Evolutionary conservation across 2,113 vertebrate genomes (phyloP).

Genomic region (Eleginops maclovinus): DNA sequence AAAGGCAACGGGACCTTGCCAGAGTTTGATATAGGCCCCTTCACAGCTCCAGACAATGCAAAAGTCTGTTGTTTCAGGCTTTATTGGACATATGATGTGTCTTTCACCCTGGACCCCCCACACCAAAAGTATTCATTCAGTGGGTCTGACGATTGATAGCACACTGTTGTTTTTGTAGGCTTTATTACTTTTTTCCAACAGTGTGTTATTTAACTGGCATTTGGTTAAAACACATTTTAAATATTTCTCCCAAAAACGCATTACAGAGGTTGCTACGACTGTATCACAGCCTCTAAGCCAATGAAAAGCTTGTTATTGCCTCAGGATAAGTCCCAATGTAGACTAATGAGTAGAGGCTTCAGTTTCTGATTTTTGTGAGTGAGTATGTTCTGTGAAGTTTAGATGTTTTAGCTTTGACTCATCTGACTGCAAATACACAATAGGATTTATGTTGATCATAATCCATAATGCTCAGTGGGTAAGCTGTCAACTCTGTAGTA

Average conservation of each 20-base stretch:
- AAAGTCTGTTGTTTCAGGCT: conserved; percentile 69
- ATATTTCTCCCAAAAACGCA: not conserved
- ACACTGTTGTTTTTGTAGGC: not conserved
- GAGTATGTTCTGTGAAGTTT: not conserved
- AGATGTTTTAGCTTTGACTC: conserved; percentile 9
- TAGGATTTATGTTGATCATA: not conserved
- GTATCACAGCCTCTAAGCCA: not conserved
- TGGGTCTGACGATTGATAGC: not conserved
- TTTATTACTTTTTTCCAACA: not conserved
- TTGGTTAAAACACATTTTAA: not conserved
- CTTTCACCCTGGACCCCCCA: conserved; percentile 34
- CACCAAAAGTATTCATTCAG: not conserved
- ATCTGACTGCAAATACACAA: conserved; percentile 1
- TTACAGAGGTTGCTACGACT: not conserved
- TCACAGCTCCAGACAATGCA: conserved; percentile 62
- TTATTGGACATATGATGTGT: conserved; percentile 42
- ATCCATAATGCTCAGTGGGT: not conserved
- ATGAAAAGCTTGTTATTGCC: not conserved
- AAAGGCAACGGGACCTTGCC: conserved; percentile 33
- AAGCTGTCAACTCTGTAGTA: not conserved
- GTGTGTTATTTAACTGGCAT: not conserved
- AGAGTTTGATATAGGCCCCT: conserved; percentile 59
- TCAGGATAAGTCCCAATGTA: not conserved
- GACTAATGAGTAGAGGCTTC: no score
- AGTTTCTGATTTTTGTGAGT: not conserved